Percentiles rank a stretch among this genome's conserved stretches.
Evolutionary conservation across 2,797 vertebrate species (phyloP).

Genomic region (Hydrocynus forskahlii): DNA sequence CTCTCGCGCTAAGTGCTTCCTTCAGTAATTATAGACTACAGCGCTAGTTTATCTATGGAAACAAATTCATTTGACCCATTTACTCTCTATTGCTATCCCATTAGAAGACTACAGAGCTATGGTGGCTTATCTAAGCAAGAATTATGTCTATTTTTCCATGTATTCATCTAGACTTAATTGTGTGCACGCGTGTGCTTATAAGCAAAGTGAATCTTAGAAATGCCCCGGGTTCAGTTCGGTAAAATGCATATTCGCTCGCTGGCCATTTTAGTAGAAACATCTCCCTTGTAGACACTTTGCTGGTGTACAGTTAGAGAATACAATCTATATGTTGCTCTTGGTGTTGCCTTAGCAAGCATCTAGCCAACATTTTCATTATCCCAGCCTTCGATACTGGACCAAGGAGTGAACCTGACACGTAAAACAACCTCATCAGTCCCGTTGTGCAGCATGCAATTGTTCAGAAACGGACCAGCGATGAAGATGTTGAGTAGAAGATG

Average conservation of each 20-base stretch:
- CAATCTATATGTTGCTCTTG: no score
- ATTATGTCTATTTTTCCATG: conserved; percentile 45
- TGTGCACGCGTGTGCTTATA: conserved; percentile 58
- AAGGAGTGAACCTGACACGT: neutral
- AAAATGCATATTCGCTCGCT: conserved; percentile 15
- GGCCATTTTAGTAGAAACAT: neutral
- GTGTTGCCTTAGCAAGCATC: no score
- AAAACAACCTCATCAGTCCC: no score
- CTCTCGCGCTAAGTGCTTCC: conserved; percentile 57
- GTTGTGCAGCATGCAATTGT: neutral
- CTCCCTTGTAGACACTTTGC: no score
- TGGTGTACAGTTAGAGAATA: no score
- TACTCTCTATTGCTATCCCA: conserved; percentile 56
- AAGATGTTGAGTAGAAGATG: neutral
- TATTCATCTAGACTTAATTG: conserved; percentile 57
- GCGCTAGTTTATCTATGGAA: conserved; percentile 58
- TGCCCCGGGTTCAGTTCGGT: conserved; percentile 18
- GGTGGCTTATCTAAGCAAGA: conserved; percentile 46
- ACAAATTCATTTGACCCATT: conserved; percentile 63
- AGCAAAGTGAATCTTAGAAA: conserved; percentile 34
- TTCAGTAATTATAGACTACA: conserved; percentile 57
- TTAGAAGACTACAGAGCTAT: conserved; percentile 44
- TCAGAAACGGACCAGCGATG: neutral
- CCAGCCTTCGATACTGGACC: no score
- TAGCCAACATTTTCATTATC: no score